Evolutionary conservation across 2,113 vertebrate species (phyloP).

Genomic region (Balaenoptera acutorostrata): DNA sequence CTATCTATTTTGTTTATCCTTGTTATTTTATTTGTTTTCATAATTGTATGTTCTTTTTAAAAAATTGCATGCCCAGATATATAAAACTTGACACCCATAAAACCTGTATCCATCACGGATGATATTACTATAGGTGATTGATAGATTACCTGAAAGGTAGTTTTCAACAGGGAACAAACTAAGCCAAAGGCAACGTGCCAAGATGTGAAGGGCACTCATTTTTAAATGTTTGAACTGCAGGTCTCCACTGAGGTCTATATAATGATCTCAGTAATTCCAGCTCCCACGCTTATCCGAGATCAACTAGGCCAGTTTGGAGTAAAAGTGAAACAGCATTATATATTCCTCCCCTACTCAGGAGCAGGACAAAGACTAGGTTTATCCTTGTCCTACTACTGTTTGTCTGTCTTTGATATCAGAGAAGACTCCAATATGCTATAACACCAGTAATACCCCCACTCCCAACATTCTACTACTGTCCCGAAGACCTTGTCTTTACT

Average conservation of each 20-base stretch:
- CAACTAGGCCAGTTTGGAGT: background rate
- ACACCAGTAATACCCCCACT: background rate
- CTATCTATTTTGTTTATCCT: background rate
- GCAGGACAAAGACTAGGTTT: background rate
- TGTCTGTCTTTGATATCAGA: background rate
- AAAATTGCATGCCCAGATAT: background rate
- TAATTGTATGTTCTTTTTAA: background rate
- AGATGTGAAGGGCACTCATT: background rate
- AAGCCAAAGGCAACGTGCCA: background rate
- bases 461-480: background rate
- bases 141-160: background rate
- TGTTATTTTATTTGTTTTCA: background rate
- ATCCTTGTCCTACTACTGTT: background rate
- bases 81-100: background rate
- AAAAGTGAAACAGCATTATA: background rate
- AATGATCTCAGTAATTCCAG: background rate
- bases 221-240: background rate
- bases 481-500: background rate
- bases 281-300: background rate
- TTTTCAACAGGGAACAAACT: background rate
- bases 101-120: background rate
- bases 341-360: background rate
- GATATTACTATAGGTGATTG: background rate
- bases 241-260: background rate
- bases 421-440: background rate